These are phyloP conservation scores for Holocentrus rufus DNA, from an alignment of 2,797 vertebrate genomes.

Conservation along the genomic window DNA sequence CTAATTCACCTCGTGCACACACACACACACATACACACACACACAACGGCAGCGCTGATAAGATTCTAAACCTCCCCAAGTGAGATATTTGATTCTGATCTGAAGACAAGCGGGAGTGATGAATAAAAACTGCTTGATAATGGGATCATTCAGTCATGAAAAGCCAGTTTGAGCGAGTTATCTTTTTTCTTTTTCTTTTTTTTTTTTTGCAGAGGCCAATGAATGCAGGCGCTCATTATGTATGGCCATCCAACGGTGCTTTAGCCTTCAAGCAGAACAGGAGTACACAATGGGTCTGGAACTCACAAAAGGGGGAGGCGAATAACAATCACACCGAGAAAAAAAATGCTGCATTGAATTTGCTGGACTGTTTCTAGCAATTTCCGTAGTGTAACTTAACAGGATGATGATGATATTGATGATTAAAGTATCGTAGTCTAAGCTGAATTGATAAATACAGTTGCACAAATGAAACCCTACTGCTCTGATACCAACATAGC, in stretches of 20 bases:
- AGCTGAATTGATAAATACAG: background rate
- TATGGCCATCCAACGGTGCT: constrained; percentile 48
- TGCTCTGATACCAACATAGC: constrained; percentile 14
- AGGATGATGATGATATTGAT: constrained; percentile 1
- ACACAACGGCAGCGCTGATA: constrained; percentile 5
- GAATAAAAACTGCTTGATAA: constrained; percentile 68
- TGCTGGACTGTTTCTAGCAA: too few species aligned
- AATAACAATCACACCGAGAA: constrained; percentile 66
- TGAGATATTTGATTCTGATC: constrained; percentile 68
- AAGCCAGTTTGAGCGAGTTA: constrained; percentile 64
- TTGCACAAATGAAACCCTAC: background rate
- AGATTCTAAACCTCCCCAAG: constrained; percentile 53
- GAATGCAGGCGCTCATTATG: constrained; percentile 69
- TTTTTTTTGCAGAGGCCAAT: constrained; percentile 54
- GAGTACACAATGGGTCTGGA: constrained; percentile 55
- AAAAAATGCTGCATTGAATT: constrained; percentile 38
- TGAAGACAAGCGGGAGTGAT: constrained; percentile 59
- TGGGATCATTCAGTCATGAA: constrained; percentile 75
- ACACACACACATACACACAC: constrained; percentile 20
- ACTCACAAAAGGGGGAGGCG: constrained; percentile 50
- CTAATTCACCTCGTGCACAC: constrained; percentile 39
- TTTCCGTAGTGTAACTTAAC: too few species aligned
- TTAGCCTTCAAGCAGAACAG: constrained; percentile 68
- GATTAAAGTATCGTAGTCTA: constrained; percentile 1
- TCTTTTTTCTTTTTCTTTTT: too few species aligned